Evolutionary conservation across 2,888 invertebrate species (phyloP).

Genomic region (Eupithecia vulgata): DNA sequence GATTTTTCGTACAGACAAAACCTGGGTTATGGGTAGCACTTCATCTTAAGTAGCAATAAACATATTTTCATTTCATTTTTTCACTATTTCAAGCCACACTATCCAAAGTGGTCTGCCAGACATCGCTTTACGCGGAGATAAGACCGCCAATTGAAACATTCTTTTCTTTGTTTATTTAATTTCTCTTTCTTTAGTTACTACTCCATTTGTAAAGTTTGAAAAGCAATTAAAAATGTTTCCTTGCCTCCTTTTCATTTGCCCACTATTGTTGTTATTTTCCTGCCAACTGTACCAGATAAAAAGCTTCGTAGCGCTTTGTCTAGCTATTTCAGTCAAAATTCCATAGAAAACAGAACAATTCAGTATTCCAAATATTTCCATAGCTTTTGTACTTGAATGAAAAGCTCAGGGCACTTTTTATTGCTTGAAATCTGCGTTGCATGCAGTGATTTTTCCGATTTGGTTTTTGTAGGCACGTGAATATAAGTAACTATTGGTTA

Average conservation of each 20-base stretch:
- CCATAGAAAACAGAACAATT: constrained; percentile 2
- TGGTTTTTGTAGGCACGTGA: neutral
- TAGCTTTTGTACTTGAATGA: constrained; percentile 7
- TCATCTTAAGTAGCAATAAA: too few relatives aligned
- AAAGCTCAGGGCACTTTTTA: neutral
- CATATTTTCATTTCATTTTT: too few relatives aligned
- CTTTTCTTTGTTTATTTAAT: too few relatives aligned
- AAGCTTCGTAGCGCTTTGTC: neutral
- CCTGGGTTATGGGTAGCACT: too few relatives aligned
- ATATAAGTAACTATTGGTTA: too few relatives aligned
- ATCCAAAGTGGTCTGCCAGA: too few relatives aligned
- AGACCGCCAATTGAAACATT: too few relatives aligned
- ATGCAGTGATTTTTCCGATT: constrained; percentile 1
- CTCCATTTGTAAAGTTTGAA: too few relatives aligned
- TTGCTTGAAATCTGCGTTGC: neutral
- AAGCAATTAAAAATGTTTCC: neutral
- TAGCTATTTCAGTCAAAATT: neutral
- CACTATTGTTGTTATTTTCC: neutral
- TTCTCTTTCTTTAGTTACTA: too few relatives aligned
- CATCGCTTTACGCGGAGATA: too few relatives aligned
- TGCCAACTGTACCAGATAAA: constrained; percentile 4
- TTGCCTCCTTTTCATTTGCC: neutral
- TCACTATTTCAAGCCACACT: too few relatives aligned
- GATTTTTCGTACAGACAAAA: too few relatives aligned
- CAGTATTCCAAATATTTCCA: constrained; percentile 14